phyloP scores from a whole-genome alignment of 2,797 vertebrate species.

The Gorsachius magnificus region DNA sequence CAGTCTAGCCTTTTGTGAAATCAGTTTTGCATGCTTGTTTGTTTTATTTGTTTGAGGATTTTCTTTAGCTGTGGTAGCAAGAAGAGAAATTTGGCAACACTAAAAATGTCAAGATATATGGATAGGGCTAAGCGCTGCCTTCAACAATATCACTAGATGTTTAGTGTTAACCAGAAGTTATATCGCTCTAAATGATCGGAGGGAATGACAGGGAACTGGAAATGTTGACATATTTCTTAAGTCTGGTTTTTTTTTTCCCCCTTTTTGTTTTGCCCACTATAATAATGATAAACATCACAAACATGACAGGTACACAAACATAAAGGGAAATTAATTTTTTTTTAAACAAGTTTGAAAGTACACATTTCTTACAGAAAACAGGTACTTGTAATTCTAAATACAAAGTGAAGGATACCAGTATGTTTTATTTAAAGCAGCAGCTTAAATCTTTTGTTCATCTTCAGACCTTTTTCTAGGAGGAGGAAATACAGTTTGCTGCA shows the following conservation, averaged over 20 bases:
- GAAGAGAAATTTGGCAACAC: not conserved
- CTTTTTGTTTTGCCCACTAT: not conserved
- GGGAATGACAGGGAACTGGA: not conserved
- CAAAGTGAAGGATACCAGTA: not conserved
- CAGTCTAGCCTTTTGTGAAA: not conserved
- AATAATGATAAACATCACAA: not conserved
- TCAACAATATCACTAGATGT: not conserved
- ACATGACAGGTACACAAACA: not conserved
- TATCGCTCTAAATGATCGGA: not conserved
- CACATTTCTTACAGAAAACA: not conserved
- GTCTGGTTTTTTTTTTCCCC: fast-evolving
- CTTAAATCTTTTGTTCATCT: conserved; percentile 1
- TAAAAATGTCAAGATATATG: not conserved
- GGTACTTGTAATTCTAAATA: not conserved
- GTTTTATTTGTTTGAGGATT: not conserved
- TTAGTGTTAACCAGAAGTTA: not conserved
- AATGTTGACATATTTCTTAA: not conserved
- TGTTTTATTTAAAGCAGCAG: not conserved
- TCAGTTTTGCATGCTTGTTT: not conserved
- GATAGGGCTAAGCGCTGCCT: not conserved
- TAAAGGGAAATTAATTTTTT: not conserved
- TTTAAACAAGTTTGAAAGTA: not conserved
- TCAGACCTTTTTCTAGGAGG: not conserved
- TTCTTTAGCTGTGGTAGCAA: not conserved
- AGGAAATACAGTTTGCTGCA: not conserved